A percentile compares a stretch with the other conserved stretches of the same genome.
Evolutionary conservation across 2,888 invertebrate species (phyloP).

Genomic region (Plagodis dolabraria): DNA sequence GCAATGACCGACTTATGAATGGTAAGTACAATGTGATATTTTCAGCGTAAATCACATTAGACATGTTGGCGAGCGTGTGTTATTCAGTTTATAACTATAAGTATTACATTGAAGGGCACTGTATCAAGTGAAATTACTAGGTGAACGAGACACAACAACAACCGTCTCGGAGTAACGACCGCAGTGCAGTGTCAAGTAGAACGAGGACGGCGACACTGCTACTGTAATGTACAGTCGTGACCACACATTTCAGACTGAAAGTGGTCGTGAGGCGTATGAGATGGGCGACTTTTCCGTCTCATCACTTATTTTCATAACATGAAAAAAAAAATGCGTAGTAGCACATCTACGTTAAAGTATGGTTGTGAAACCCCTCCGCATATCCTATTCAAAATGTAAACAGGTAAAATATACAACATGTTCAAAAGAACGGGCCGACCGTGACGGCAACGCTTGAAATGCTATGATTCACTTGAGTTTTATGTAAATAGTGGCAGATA

Average conservation of each 20-base stretch:
- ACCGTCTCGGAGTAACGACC: not conserved
- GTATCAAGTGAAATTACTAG: too few relatives aligned
- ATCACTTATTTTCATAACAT: not conserved
- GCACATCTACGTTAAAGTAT: not conserved
- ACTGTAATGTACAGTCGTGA: not conserved
- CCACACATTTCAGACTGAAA: too few relatives aligned
- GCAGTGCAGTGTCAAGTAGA: not conserved
- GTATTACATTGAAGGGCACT: not conserved
- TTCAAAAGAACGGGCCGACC: conserved; percentile 6
- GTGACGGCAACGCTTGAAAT: conserved; percentile 4
- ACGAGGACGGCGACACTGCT: not conserved
- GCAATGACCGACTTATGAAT: too few relatives aligned
- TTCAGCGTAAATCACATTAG: too few relatives aligned
- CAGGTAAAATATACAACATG: conserved; percentile 1
- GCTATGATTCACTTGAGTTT: conserved; percentile 3
- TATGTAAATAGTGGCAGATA: not conserved
- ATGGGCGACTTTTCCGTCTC: not conserved
- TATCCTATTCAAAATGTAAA: not conserved
- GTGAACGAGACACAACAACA: too few relatives aligned
- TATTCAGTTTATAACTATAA: too few relatives aligned
- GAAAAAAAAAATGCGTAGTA: not conserved
- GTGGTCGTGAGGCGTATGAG: not conserved
- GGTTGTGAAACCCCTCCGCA: not conserved
- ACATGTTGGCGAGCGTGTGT: too few relatives aligned
- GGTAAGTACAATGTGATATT: too few relatives aligned